Evolutionary conservation across 2,888 invertebrate genomes (phyloP), one percentile per base, ranked within the genome.

Genomic region (Byasa hedistus): DNA sequence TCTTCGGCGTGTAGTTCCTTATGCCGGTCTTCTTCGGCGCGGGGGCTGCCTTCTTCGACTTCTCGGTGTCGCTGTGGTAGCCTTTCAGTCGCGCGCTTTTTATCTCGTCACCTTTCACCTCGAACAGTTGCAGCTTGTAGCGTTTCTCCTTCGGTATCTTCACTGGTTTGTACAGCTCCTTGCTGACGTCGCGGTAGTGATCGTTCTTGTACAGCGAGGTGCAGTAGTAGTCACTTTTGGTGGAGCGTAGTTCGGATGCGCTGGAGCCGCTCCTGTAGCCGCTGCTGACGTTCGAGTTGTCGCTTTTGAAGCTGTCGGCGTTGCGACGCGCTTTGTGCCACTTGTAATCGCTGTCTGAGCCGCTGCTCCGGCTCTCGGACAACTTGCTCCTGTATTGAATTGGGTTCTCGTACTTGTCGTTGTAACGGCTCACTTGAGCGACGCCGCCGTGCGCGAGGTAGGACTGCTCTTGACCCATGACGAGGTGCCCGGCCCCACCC

Each of bases 1-100:
- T 94, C 81, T 95, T 95, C 23, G 95, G 95, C 23, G 94, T 95
- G 73, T 95, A 95, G 81, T 95, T 95, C 71, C 95, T 91, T 72
- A 95, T 94, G 58, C 95, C 93, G 65, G 88, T 92, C 73, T 90
- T 93, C 80, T 92, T 94, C 69, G 85, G 79, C 69, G 79, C 83
- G 8, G 84, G 76, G 10, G 76, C 80, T 15, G 77, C 72, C 68
- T 91, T 91, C 77, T 91, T 92, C 52, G 90, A 89, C 72, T 92
- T 93, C 57, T 89, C 89, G 1, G 85, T 72, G 65, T 90, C 89
- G 65, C 82, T 84, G 65, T 86, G 73, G 77, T 91, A 85, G 77
- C 85, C 82, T 77, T 87, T 83, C 69, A 87, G 72, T 58, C 85
- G 75, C 39, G 82, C 79, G 71, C 80, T 86, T 70, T 87, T 89